Percentiles rank a stretch among this genome's conserved stretches.
Conservation (phyloP, 2,888 invertebrate genomes). For the Cremastinae sp. region DNA sequence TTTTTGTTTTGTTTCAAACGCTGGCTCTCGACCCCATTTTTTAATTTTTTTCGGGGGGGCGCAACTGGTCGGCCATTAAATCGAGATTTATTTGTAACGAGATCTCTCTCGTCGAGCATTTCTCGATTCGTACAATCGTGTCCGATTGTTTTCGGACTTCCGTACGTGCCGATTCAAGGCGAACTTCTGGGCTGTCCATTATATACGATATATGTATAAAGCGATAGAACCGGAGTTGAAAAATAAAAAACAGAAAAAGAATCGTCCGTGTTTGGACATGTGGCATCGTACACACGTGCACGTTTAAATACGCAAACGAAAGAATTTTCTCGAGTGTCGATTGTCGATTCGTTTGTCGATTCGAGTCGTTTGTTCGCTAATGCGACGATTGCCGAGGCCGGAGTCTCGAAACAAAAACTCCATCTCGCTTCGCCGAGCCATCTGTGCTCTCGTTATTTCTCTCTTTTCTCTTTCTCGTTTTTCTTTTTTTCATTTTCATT, state of each 20-base stretch:
- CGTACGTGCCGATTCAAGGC: constrained; percentile 42
- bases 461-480: constrained; percentile 4
- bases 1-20: constrained; percentile 5
- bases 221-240: too few species aligned
- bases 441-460: constrained; percentile 46
- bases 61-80: constrained; percentile 56
- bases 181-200: neutral
- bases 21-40: constrained; percentile 33
- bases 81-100: constrained; percentile 61
- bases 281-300: constrained; percentile 42
- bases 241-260: constrained; percentile 35
- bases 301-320: neutral
- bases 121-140: constrained; percentile 54
- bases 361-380: constrained; percentile 78
- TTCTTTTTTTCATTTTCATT: constrained; percentile 18
- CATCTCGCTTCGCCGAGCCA: constrained; percentile 58
- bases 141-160: constrained; percentile 61
- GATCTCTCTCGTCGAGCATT: constrained; percentile 22
- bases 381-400: constrained; percentile 78
- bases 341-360: constrained; percentile 77
- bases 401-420: constrained; percentile 79
- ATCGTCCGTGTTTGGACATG: constrained; percentile 65
- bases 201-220: too few species aligned
- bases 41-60: constrained; percentile 4
- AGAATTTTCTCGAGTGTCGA: constrained; percentile 67